These are phyloP conservation scores for Nestor notabilis DNA, from an alignment of 2,113 vertebrate species.

Conservation along the genomic window DNA sequence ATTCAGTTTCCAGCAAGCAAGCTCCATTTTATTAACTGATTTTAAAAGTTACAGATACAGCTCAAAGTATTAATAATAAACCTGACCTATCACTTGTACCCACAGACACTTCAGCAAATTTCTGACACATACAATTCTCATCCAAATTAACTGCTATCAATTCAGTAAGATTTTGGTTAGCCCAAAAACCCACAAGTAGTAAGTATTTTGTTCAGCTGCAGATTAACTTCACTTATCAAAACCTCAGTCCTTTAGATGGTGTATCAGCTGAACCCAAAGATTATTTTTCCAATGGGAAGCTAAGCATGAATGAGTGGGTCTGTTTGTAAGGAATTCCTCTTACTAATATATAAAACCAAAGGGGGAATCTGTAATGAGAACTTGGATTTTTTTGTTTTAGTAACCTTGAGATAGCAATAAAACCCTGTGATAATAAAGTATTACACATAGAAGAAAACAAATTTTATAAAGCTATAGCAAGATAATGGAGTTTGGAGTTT, in stretches of 20 bases:
- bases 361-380: not conserved
- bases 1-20: not conserved
- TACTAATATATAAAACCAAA: not conserved
- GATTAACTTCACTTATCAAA: not conserved
- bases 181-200: rapidly evolving
- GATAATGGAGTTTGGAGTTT: not conserved
- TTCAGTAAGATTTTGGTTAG: not conserved
- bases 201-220: not conserved
- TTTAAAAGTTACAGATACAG: not conserved
- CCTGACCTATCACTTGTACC: not conserved
- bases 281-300: not conserved
- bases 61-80: not conserved
- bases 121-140: not conserved
- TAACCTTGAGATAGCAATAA: not conserved
- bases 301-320: not conserved
- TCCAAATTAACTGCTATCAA: not conserved
- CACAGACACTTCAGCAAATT: not conserved
- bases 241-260: not conserved
- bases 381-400: not conserved
- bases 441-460: not conserved
- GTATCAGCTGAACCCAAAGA: not conserved
- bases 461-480: not conserved
- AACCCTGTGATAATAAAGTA: not conserved
- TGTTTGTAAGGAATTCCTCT: not conserved
- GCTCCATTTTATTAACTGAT: not conserved